Percentiles rank a stretch among this genome's conserved stretches.
Conservation (phyloP, 2,888 invertebrate genomes). For the Choreutis nemorana region DNA sequence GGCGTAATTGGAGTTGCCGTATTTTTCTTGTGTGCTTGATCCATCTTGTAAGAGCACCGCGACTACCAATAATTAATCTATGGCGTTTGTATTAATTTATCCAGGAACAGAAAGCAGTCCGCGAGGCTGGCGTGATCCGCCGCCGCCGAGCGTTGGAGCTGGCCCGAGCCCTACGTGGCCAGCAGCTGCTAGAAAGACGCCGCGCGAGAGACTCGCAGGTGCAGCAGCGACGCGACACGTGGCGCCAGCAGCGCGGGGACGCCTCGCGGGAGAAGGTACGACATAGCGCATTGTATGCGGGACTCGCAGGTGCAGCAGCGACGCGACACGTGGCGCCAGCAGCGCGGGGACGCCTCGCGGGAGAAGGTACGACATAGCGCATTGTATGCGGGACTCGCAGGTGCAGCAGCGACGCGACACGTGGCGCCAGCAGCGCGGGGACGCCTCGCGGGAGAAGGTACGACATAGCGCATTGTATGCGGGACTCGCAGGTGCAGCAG, state of each 20-base stretch:
- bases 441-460: neutral
- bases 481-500: neutral
- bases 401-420: neutral
- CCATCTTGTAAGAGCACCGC: too few species aligned
- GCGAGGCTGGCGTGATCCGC: conserved; percentile 94
- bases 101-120: conserved; percentile 93
- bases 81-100: too few species aligned
- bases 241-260: conserved; percentile 77
- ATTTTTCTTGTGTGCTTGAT: too few species aligned
- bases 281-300: conserved; percentile 15
- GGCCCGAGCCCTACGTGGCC: conserved; percentile 78
- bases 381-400: neutral
- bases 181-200: conserved; percentile 79
- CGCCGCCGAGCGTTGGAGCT: conserved; percentile 85
- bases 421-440: neutral
- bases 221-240: conserved; percentile 73
- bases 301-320: neutral
- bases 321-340: neutral
- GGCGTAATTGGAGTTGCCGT: too few species aligned
- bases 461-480: neutral
- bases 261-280: conserved; percentile 79
- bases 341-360: conserved; percentile 19
- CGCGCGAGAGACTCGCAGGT: conserved; percentile 85
- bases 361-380: conserved; percentile 21
- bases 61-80: too few species aligned